These are phyloP conservation scores for Maccullochella peelii DNA, from an alignment of 2,113 vertebrate species.

Conservation along the genomic window DNA sequence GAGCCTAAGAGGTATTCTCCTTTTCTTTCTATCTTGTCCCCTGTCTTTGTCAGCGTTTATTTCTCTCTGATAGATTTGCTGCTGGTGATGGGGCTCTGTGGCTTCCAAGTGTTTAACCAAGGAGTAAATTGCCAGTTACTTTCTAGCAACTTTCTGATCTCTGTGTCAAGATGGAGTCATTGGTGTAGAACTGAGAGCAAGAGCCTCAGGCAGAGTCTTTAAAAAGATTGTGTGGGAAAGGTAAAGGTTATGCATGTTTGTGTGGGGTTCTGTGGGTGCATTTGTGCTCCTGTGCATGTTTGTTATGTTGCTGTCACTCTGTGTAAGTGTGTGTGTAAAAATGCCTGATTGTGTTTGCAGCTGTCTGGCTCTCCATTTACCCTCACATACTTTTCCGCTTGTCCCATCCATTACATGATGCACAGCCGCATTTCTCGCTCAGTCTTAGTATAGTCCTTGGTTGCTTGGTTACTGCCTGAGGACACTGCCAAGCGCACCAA, in stretches of 20 bases:
- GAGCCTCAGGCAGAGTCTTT: slow-evolving; percentile 43
- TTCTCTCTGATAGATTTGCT: slow-evolving; percentile 65
- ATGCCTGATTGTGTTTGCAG: slow-evolving; percentile 21
- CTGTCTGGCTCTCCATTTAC: slow-evolving; percentile 36
- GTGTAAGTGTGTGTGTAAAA: slow-evolving; percentile 28
- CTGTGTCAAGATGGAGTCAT: slow-evolving; percentile 63
- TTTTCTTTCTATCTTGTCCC: slow-evolving; percentile 54
- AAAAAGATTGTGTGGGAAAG: slow-evolving; percentile 24
- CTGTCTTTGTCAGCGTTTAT: slow-evolving; percentile 71
- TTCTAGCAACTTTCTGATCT: slow-evolving; percentile 74
- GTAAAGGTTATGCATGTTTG: slow-evolving; percentile 40
- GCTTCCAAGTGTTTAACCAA: slow-evolving; percentile 76
- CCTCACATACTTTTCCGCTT: slow-evolving; percentile 12
- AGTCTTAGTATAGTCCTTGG: slow-evolving; percentile 9
- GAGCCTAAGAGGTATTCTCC: slow-evolving; percentile 55
- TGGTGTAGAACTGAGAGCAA: slow-evolving; percentile 50
- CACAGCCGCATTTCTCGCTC: slow-evolving; percentile 40
- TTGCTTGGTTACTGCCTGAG: slow-evolving; percentile 52
- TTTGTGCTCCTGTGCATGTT: not conserved
- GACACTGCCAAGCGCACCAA: slow-evolving; percentile 52
- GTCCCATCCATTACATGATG: slow-evolving; percentile 52
- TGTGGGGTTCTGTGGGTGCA: slow-evolving; percentile 11
- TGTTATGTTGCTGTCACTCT: slow-evolving; percentile 25
- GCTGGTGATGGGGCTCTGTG: slow-evolving; percentile 56
- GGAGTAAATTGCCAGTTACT: slow-evolving; percentile 75